Base-by-base conservation (phyloP, 1,140 invertebrate genomes). In the Ceratitis capitata region DNA sequence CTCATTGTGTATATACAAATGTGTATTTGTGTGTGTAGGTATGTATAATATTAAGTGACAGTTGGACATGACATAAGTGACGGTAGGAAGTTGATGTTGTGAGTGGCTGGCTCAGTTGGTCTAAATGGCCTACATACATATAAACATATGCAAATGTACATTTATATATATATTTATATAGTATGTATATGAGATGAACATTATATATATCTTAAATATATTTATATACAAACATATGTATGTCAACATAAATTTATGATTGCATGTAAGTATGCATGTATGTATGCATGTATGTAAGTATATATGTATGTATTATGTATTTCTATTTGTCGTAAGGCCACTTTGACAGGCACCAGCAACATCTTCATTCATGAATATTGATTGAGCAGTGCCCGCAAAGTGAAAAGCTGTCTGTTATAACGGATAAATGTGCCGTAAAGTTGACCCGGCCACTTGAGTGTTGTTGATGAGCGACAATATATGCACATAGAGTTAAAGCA, bases 11-110 rank as follows among this genome's bases (percentile, higher is more conserved):
- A 10, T 78, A 39, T 42, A 26, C 16, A 35, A 45, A 42, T 78
- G 23, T 78, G 69, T 78, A 39, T n/a, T n/a, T n/a, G n/a, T 23
- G 39, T 12, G n/a, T 78, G 69, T 42, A 26, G 19, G 64, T 78
- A 42, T 78, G 23, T 78, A 39, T 78, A 39, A 78, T 45, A n/a
- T 78, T 78, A 78, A 78, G 69, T 78, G 69, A 45, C 69, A 78
- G 69, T 78, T 78, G 69, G 69, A 78, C 69, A 78, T 78, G 69
- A 45, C 69, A 78, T 78, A 78, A 78, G 69, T 78, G 69, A 78
- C 39, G 69, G 39, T 78, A 45, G 69, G 69, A 78, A 45, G 69
- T 78, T 78, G n/a, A n/a, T n/a, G n/a, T n/a, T 39, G 45, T 78
- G 69, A 47, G 45, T 78, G 39, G n/a, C 45, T 16, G 26, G 19